Evolutionary conservation across 1,140 invertebrate genomes (phyloP), one percentile per base, ranked within the genome.

Genomic region (Diprion similis): DNA sequence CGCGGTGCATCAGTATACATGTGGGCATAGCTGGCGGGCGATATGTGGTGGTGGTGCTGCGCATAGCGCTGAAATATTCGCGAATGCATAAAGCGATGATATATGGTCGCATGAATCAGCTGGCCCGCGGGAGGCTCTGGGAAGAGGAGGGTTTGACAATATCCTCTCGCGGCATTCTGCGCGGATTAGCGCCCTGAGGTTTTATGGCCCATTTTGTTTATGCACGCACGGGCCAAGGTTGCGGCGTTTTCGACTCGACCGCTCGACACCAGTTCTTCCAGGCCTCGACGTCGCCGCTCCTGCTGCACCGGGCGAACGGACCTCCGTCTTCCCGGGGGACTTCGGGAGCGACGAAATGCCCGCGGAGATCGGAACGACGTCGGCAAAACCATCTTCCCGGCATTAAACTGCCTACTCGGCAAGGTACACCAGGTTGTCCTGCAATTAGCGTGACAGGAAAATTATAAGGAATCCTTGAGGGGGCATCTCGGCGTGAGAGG

Each of bases 121-220:
- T 78, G 79, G 79, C 80, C 79, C 77, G 79, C 74, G 78, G 76
- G 76, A 78, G 79, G 80, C 77, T 80, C 75, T 0, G 76, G 74
- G 81, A 59, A 59, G 51, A 59, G 79, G 78, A 82, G 75, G 77
- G 79, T 84, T 83, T 83, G 82, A 83, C 83, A 83, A 83, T 83
- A 82, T 81, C 75, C 80, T 83, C 77, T 74, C 80, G 45, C 72
- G 72, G 82, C 82, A 83, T 83, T 83, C 81, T 83, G 73, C 80
- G 78, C 80, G 82, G 82, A 84, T 83, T 84, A 84, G 81, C 82
- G 81, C 80, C 80, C 82, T 76, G 76, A 80, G 79, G 73, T 84
- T 83, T 84, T 84, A 84, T 78, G 81, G 81, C 75, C 77, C 80
- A 82, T 84, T 83, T 83, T 83, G 82, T 83, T 84, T 83, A 84